Percentiles rank a stretch among this genome's conserved stretches.
Evolutionary conservation across 1,140 invertebrate species (phyloP).

Genomic region (Drosophila ficusphila): DNA sequence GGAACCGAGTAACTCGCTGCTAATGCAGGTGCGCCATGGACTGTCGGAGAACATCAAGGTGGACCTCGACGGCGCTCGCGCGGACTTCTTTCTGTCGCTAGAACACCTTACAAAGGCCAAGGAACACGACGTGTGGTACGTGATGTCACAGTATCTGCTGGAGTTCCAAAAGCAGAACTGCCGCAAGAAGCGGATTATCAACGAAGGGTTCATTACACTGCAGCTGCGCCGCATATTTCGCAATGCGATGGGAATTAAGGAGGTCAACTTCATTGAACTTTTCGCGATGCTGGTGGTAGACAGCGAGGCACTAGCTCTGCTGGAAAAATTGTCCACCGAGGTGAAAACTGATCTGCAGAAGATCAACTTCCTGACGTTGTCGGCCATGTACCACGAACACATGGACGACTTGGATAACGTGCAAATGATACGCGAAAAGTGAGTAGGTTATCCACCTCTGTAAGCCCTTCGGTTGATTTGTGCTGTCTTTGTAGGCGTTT

Average conservation of each 20-base stretch:
- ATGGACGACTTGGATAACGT: conserved; percentile 59
- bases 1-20: conserved; percentile 49
- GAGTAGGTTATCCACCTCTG: background rate
- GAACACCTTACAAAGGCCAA: conserved; percentile 76
- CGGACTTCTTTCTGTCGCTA: conserved; percentile 72
- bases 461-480: background rate
- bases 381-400: conserved; percentile 75
- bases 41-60: conserved; percentile 36
- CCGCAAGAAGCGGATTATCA: conserved; percentile 63
- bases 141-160: conserved; percentile 71
- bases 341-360: conserved; percentile 75
- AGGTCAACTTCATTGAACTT: conserved; percentile 71
- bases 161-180: conserved; percentile 64
- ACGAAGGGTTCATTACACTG: conserved; percentile 66
- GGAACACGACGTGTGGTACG: conserved; percentile 74
- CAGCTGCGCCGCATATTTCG: conserved; percentile 70
- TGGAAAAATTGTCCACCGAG: conserved; percentile 65
- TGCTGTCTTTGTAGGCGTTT: conserved; percentile 52
- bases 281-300: conserved; percentile 71
- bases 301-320: conserved; percentile 36
- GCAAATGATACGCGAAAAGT: conserved; percentile 62
- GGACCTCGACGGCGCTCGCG: conserved; percentile 61
- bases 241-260: conserved; percentile 65
- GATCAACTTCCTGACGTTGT: conserved; percentile 71
- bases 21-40: conserved; percentile 47